Conservation (phyloP, 2,797 vertebrate species). For the Uromys caudimaculatus region DNA sequence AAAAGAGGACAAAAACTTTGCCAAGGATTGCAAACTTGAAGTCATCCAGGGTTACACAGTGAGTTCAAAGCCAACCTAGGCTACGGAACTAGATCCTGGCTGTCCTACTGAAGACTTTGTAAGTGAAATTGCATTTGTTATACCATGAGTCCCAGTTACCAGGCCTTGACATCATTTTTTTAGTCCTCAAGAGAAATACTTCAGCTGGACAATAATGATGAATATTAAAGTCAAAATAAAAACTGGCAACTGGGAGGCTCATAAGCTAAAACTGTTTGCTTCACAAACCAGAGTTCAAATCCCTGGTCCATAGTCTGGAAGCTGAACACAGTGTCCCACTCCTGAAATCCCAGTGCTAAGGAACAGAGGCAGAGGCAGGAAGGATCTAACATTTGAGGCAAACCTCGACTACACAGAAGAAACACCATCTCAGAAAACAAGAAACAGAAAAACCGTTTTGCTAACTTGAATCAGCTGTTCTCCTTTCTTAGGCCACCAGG, state of each 20-base stretch:
- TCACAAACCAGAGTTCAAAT: background rate
- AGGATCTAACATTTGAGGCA: background rate
- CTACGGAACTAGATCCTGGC: background rate
- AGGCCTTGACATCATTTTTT: background rate
- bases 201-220: background rate
- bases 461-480: background rate
- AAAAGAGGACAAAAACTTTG: constrained; percentile 1
- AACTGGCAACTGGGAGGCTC: background rate
- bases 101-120: background rate
- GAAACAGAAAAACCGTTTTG: background rate
- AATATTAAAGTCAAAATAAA: constrained; percentile 44
- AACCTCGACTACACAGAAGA: background rate
- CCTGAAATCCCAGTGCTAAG: background rate
- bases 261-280: background rate
- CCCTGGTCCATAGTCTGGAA: background rate
- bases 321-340: no score
- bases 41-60: background rate
- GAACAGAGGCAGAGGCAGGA: background rate
- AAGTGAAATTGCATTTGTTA: background rate
- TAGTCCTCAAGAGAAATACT: background rate
- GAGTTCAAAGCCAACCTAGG: background rate
- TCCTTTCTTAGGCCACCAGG: background rate
- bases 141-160: background rate
- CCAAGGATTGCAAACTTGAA: background rate
- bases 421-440: background rate